Percentiles rank a stretch among this genome's conserved stretches.
Conservation (phyloP, 2,113 vertebrate species). For the Pongo abelii region DNA sequence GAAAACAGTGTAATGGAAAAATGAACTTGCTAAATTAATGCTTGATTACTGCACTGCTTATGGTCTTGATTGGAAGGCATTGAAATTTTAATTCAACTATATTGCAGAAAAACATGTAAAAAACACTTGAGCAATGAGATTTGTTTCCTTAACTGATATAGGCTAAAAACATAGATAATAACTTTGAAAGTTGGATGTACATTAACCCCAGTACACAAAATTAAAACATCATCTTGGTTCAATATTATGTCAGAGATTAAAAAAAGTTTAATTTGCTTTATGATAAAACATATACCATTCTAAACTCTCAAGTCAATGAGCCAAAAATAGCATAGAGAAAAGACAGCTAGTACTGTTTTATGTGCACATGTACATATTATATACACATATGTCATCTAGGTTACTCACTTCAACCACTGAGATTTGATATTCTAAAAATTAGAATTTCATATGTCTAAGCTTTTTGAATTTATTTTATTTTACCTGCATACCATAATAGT, state of each 20-base stretch:
- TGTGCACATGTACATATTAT: not conserved
- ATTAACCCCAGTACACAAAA: not conserved
- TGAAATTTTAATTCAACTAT: conserved; percentile 80
- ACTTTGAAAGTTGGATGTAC: not conserved
- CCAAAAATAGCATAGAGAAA: not conserved
- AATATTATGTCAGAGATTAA: not conserved
- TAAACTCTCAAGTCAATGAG: not conserved
- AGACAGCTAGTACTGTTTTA: not conserved
- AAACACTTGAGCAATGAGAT: conserved; percentile 74
- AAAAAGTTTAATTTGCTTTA: not conserved
- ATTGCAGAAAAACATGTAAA: conserved; percentile 80
- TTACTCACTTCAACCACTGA: not conserved
- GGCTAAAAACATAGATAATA: not conserved
- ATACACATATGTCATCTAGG: not conserved
- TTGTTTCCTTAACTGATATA: conserved; percentile 67
- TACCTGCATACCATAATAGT: not conserved
- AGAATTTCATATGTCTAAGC: not conserved
- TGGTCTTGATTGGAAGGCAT: conserved; percentile 76
- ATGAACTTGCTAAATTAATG: conserved; percentile 83
- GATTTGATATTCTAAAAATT: not conserved
- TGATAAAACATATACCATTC: not conserved
- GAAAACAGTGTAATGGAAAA: conserved; percentile 83
- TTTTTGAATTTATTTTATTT: not conserved
- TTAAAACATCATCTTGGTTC: not conserved
- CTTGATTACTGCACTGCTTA: conserved; percentile 79